A percentile compares a stretch with the other conserved stretches of the same genome.
Evolutionary conservation across 2,113 vertebrate genomes (phyloP).

Genomic region (Camelus bactrianus): DNA sequence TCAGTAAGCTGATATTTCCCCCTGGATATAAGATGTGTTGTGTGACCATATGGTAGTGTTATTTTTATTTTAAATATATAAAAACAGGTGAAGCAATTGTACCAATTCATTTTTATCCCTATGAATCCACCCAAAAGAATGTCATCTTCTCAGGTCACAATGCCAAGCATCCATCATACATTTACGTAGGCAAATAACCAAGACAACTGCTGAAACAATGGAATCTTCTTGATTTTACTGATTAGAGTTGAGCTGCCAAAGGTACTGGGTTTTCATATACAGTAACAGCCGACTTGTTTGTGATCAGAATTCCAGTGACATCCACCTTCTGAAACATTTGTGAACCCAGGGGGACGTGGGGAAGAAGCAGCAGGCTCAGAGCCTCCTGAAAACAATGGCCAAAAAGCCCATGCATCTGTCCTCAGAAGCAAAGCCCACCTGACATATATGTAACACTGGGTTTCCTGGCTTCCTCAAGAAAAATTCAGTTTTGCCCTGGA

Average conservation of each 20-base stretch:
- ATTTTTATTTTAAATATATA: background rate
- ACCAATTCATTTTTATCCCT: background rate
- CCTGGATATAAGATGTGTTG: background rate
- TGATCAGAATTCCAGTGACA: slow-evolving; percentile 62
- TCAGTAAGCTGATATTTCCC: background rate
- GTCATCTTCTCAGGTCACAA: background rate
- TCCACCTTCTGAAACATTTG: slow-evolving; percentile 25
- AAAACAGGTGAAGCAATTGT: background rate
- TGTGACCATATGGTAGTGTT: background rate
- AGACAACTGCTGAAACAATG: slow-evolving; percentile 57
- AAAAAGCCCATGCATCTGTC: slow-evolving; percentile 64
- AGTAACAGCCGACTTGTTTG: slow-evolving; percentile 53
- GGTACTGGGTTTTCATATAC: slow-evolving; percentile 70
- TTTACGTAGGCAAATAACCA: slow-evolving; percentile 61
- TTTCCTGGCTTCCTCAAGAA: slow-evolving; percentile 18
- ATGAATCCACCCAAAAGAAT: background rate
- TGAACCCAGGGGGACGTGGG: background rate
- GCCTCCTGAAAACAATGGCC: slow-evolving; percentile 44
- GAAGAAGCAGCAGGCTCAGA: background rate
- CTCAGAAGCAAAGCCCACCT: slow-evolving; percentile 43
- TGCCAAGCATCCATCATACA: background rate
- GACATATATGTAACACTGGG: background rate
- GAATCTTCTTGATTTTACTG: slow-evolving; percentile 77
- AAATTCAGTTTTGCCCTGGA: background rate
- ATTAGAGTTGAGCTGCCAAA: slow-evolving; percentile 72